Evolutionary conservation across 2,797 vertebrate genomes (phyloP), one percentile per base, ranked within the genome.

Genomic region (Rhinichthys osculus): DNA sequence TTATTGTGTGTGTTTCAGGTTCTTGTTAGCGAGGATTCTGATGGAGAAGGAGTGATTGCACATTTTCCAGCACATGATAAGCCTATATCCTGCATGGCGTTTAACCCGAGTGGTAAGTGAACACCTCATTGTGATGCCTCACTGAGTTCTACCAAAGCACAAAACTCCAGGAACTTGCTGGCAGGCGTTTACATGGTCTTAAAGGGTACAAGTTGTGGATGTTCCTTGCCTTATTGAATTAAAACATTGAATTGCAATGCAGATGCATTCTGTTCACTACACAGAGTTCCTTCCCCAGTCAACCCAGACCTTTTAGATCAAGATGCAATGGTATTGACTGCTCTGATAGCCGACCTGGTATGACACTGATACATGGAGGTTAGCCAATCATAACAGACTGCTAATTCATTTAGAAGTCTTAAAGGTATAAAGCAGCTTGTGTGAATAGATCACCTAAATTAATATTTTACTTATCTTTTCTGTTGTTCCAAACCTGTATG

Each of bases 11-110:
- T 81, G 66, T 81, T 42, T 33, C 93, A 99, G 98, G 98, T 99
- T 1, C 91, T 99, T 84, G 95, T 99, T 94, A 99, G 97, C 1
- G 98, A 99, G 89, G 98, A 99, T 91, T 97, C 97, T 0, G 98
- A 99, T 52, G 97, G 98, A 4, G 97, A 97, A 40, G 98, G 98
- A 80, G 95, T 98, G 54, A 97, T 99, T 93, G 98, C 98, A 87
- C 98, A 99, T 95, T 99, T 99, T 93, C 98, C 97, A 89, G 98
- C 98, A 21, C 98, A 99, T 23, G 98, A 99, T 93, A 99, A 99
- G 91, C 98, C 98, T 73, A 98, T 99, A 90, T 99, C 98, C 95
- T 99, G 98, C 93, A 99, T 99, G 98, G 97, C 98, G 88, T 99
- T 99, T 90, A 99, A 98, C 92, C 96, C 97, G 23, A 99, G 97